A percentile compares a stretch with the other conserved stretches of the same genome.
Conservation (phyloP, 2,113 vertebrate species). For the mouse (Mus musculus) region DNA sequence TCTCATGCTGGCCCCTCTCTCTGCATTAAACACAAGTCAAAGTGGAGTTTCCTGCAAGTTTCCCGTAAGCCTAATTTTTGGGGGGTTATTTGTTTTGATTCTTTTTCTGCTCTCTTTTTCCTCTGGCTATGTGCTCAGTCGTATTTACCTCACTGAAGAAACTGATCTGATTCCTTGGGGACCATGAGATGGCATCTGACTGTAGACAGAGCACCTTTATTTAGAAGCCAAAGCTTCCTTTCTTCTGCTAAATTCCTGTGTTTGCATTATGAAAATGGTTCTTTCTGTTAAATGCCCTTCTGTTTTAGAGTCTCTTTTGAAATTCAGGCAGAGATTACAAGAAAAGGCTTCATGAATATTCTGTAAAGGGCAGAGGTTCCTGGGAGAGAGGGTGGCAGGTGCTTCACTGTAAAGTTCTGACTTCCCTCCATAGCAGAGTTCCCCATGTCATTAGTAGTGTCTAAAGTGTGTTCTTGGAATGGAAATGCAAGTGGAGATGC, state of each 20-base stretch:
- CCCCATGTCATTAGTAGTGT: constrained; percentile 30
- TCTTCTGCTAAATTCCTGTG: neutral
- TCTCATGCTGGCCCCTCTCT: neutral
- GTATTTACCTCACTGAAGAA: neutral
- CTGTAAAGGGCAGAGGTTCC: neutral
- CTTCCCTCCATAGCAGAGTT: constrained; percentile 73
- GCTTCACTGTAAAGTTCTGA: constrained; percentile 60
- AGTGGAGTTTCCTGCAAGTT: neutral
- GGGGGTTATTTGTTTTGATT: no score
- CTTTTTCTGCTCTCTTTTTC: neutral
- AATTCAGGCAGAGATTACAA: constrained; percentile 54
- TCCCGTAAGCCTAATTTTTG: neutral
- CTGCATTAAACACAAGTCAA: constrained; percentile 26
- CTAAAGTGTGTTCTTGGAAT: constrained; percentile 51
- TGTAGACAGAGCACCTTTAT: neutral
- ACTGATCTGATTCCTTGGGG: neutral
- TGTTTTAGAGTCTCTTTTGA: constrained; percentile 49
- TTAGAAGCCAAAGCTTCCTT: neutral
- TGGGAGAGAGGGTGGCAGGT: neutral
- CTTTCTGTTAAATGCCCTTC: constrained; percentile 34
- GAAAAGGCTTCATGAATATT: constrained; percentile 66
- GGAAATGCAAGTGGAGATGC: neutral
- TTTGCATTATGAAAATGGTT: constrained; percentile 41
- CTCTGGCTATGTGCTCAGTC: neutral
- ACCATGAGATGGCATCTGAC: constrained; percentile 1